Evolutionary conservation across 2,113 vertebrate species (phyloP).

Genomic region (Onychorhynchus coronatus): DNA sequence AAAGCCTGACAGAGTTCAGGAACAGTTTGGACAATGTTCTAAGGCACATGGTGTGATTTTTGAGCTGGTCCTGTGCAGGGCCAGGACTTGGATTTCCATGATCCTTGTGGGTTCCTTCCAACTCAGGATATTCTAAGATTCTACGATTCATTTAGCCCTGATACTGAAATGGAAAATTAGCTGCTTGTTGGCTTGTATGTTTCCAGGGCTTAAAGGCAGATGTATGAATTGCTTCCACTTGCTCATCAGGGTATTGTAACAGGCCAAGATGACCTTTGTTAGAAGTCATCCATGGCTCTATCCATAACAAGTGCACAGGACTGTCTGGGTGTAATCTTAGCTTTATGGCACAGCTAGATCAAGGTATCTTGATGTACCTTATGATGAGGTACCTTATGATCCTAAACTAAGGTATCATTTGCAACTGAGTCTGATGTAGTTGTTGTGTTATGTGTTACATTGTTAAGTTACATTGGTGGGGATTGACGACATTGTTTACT

Average conservation of each 20-base stretch:
- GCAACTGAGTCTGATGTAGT: background rate
- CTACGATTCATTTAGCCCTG: background rate
- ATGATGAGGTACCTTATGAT: too few species aligned
- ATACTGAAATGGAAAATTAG: background rate
- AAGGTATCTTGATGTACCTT: too few species aligned
- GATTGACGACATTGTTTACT: background rate
- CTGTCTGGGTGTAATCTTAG: background rate
- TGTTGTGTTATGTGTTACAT: background rate
- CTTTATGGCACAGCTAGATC: background rate
- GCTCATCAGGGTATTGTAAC: background rate
- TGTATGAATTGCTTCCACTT: background rate
- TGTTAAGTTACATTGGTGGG: background rate
- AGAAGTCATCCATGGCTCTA: background rate
- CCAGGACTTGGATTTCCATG: background rate
- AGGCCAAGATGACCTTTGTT: background rate
- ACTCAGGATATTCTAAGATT: background rate
- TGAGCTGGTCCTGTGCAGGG: background rate
- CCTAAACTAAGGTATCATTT: background rate
- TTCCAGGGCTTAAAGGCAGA: background rate
- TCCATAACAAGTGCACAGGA: background rate
- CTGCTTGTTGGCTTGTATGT: background rate
- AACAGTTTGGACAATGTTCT: fast-evolving
- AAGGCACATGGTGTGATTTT: background rate
- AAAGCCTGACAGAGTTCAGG: background rate
- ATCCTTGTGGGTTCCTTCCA: background rate